Percentiles rank a stretch among this genome's conserved stretches.
These are phyloP conservation scores for Pocillopora damicornis DNA, from an alignment of 64 coral and sea anemone species.

Conservation along the genomic window DNA sequence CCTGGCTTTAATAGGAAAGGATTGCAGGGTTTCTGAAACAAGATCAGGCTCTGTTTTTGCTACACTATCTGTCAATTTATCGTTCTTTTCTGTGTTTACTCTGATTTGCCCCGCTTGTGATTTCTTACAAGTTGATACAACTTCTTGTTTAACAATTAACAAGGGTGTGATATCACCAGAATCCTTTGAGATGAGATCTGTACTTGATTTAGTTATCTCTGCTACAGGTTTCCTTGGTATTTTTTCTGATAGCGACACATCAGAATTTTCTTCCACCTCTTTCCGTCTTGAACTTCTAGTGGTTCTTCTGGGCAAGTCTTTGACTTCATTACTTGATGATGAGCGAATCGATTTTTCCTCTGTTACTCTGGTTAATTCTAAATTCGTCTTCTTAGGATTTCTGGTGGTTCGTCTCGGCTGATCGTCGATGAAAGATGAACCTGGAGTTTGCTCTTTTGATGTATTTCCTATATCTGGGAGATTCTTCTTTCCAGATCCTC, in stretches of 20 bases:
- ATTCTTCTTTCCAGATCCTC: slow-evolving; percentile 6
- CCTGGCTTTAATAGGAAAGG: background rate
- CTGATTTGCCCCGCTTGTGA: background rate
- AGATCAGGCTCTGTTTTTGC: background rate
- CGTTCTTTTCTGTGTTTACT: slow-evolving; percentile 32
- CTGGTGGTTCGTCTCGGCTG: slow-evolving; percentile 29
- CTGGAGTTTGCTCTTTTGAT: background rate
- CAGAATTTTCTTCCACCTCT: background rate
- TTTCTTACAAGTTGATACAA: slow-evolving; percentile 7
- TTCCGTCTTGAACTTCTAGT: slow-evolving; percentile 44
- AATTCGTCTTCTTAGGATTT: slow-evolving; percentile 49
- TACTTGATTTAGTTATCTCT: background rate
- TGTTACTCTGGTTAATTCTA: background rate
- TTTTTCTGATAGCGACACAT: background rate
- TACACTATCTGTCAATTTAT: background rate
- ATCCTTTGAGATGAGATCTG: background rate
- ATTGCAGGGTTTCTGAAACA: slow-evolving; percentile 62
- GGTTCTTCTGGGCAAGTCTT: background rate
- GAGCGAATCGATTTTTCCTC: background rate
- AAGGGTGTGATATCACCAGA: background rate
- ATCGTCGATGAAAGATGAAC: slow-evolving; percentile 3
- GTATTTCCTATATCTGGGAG: background rate
- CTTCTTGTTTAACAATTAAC: slow-evolving; percentile 20
- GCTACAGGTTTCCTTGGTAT: background rate
- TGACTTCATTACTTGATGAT: background rate